Evolutionary conservation across 2,888 invertebrate genomes (phyloP).

Genomic region (Antheraea assamensis): DNA sequence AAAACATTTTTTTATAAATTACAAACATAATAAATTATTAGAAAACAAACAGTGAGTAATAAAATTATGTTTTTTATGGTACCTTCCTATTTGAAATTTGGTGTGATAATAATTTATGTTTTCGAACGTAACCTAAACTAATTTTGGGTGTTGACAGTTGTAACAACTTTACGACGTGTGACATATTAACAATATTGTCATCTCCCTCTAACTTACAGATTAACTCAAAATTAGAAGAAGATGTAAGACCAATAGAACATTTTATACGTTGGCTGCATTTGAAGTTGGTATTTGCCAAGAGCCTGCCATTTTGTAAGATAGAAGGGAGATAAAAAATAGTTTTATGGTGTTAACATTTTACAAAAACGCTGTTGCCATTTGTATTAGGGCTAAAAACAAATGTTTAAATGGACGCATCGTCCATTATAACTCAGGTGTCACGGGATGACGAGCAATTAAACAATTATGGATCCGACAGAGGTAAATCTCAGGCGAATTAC

Average conservation of each 20-base stretch:
- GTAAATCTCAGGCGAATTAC: constrained; percentile 85
- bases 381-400: constrained; percentile 78
- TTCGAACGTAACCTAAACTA: constrained; percentile 34
- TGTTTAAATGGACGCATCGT: constrained; percentile 97
- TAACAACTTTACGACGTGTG: constrained; percentile 51
- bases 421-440: constrained; percentile 99
- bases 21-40: background rate
- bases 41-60: background rate
- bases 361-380: constrained; percentile 78
- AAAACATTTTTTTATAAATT: too few species aligned
- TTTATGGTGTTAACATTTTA: constrained; percentile 81
- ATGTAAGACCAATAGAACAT: constrained; percentile 40
- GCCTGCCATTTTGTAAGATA: constrained; percentile 83
- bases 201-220: constrained; percentile 35
- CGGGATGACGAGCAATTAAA: constrained; percentile 98
- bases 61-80: background rate
- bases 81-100: background rate
- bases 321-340: constrained; percentile 82
- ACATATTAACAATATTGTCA: constrained; percentile 39
- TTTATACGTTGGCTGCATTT: constrained; percentile 64
- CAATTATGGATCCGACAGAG: constrained; percentile 96
- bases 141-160: constrained; percentile 60
- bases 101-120: constrained; percentile 22
- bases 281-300: constrained; percentile 77
- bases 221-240: constrained; percentile 40